Evolutionary conservation across 2,113 vertebrate species (phyloP).

Genomic region (Larimichthys crocea): DNA sequence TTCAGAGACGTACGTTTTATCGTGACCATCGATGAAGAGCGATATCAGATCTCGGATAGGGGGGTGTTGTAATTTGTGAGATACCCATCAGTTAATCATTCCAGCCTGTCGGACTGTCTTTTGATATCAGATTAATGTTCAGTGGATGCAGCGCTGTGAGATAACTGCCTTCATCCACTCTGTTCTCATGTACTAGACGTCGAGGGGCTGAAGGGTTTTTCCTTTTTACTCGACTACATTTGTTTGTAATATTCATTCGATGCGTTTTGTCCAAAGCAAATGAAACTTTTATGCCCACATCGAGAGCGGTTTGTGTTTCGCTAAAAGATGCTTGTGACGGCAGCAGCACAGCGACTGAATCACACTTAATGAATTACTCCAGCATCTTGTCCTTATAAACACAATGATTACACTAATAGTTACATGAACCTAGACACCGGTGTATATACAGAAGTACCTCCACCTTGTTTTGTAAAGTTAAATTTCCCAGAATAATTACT

Average conservation of each 20-base stretch:
- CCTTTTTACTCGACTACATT: neutral
- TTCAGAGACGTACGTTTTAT: conserved; percentile 29
- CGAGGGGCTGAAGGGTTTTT: neutral
- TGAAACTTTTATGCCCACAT: neutral
- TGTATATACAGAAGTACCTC: neutral
- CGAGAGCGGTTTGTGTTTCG: neutral
- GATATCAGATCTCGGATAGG: conserved; percentile 42
- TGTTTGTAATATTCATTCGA: neutral
- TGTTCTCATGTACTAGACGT: neutral
- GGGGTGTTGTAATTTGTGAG: conserved; percentile 41
- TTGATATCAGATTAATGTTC: conserved; percentile 21
- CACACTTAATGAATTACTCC: neutral
- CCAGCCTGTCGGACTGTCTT: conserved; percentile 27
- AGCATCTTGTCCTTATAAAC: neutral
- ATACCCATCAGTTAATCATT: conserved; percentile 49
- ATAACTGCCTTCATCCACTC: neutral
- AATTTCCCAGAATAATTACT: neutral
- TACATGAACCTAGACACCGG: neutral
- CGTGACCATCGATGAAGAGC: conserved; percentile 8
- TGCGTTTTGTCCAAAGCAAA: neutral
- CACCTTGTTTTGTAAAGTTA: no score
- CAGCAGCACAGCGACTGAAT: neutral
- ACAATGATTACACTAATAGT: neutral
- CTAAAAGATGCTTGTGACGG: neutral
- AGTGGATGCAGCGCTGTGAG: neutral